Base-by-base conservation (phyloP, 1,140 invertebrate species). In the Drosophila jambulina region DNA sequence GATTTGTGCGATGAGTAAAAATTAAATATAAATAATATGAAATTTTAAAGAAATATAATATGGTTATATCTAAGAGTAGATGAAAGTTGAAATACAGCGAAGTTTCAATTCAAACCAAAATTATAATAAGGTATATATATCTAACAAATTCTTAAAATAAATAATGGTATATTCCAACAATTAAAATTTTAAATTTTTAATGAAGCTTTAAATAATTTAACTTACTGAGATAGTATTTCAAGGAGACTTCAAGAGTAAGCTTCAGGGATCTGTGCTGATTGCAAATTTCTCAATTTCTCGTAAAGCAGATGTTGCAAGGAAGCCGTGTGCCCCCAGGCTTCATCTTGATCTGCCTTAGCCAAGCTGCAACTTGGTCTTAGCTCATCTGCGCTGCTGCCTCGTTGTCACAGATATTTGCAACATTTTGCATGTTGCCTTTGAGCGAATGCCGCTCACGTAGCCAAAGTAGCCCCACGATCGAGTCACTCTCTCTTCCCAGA, bases 351-450 rank as follows among this genome's bases (percentile, higher is more conserved):
- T 56, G 34, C 23, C 46, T 13, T 7, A 13, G 32, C 19, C 1
- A 21, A 53, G 51, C 51, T 8, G 15, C 21, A 36, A 23, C 21
- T 23, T 5, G 15, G 32, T 38, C 53, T 38, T 38, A 13, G 21
- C 53, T 56, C 53, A 56, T 56, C 53, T 12, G 29, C 10, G 21
- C n/a, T 38, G 53, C 53, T 38, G 53, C 53, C 48, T 23, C 46
- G 60, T 75, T 82, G 80, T 83, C 76, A 72, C 76, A 83, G 76
- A 68, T 86, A 79, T 87, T 87, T 88, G 84, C 84, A 80, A 88
- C 77, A 87, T 90, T 90, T 87, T 84, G 84, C 84, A 90, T 87
- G 84, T 78, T 68, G 77, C 84, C 83, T 87, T 87, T 88, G 84
- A 87, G 85, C 80, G 40, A 51, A 79, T 70, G 85, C 84, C 84